Evolutionary conservation across 2,797 vertebrate species (phyloP).

Genomic region (Esox masquinongy): DNA sequence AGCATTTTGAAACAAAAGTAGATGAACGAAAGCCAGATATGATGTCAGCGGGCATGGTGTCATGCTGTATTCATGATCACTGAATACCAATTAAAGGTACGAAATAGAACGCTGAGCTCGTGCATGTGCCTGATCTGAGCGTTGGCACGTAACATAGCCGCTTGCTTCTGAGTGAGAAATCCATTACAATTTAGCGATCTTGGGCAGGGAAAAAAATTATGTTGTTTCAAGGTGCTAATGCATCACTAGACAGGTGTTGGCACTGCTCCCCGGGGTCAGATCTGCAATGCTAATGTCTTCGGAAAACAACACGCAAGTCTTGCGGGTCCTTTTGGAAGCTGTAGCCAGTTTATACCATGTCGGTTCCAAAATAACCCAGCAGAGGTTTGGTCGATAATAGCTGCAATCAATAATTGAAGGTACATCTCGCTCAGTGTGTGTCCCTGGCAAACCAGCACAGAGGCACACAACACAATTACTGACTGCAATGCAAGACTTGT

Average conservation of each 20-base stretch:
- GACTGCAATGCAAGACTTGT: conserved; percentile 22
- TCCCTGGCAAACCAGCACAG: conserved; percentile 29
- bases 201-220: conserved; percentile 14
- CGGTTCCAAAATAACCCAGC: conserved; percentile 51
- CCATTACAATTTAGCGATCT: conserved; percentile 33
- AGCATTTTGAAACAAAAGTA: background rate
- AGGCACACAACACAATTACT: conserved; percentile 35
- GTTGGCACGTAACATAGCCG: background rate
- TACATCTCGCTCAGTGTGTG: conserved; percentile 22
- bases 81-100: background rate
- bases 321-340: conserved; percentile 24
- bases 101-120: no score
- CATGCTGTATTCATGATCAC: background rate
- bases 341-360: conserved; percentile 38
- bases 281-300: conserved; percentile 46
- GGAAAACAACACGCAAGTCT: conserved; percentile 42
- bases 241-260: conserved; percentile 55
- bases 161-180: conserved; percentile 20
- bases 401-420: conserved; percentile 64
- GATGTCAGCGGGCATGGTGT: background rate
- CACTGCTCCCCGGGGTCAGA: conserved; percentile 44
- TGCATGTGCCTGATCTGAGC: background rate
- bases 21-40: background rate
- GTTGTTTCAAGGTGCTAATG: conserved; percentile 54
- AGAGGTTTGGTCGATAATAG: conserved; percentile 44